These are phyloP conservation scores for Lampris megalopsis DNA, from an alignment of 2,113 vertebrate genomes.

Conservation along the genomic window DNA sequence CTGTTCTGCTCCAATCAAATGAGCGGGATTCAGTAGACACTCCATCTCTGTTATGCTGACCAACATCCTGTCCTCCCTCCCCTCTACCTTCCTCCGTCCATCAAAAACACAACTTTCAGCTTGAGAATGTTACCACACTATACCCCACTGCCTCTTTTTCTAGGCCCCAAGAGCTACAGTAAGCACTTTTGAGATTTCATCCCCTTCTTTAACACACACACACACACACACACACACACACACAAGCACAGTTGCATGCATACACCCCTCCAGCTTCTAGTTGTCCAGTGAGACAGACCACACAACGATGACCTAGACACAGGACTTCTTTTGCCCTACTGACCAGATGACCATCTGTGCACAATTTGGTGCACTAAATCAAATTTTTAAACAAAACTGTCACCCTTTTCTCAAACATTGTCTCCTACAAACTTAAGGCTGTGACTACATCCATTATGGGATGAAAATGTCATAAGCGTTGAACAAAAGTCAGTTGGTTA, in stretches of 20 bases:
- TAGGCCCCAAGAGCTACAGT: constrained; percentile 74
- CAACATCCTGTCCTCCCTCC: neutral
- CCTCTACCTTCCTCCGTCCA: constrained; percentile 12
- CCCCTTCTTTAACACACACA: constrained; percentile 21
- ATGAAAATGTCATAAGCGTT: constrained; percentile 22
- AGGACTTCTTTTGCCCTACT: constrained; percentile 50
- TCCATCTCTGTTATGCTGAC: constrained; percentile 1
- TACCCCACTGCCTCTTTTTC: constrained; percentile 78
- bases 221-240: constrained; percentile 16
- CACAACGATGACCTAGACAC: constrained; percentile 45
- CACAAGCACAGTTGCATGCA: constrained; percentile 29
- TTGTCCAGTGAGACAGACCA: constrained; percentile 54
- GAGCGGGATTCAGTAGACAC: constrained; percentile 56
- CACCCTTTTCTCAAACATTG: constrained; percentile 35
- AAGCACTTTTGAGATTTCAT: constrained; percentile 74
- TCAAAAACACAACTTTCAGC: constrained; percentile 70
- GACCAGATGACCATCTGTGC: constrained; percentile 63
- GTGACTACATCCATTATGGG: constrained; percentile 50
- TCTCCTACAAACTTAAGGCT: constrained; percentile 44
- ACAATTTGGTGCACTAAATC: constrained; percentile 74
- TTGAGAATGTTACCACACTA: constrained; percentile 80
- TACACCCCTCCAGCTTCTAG: constrained; percentile 33
- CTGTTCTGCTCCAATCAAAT: constrained; percentile 59
- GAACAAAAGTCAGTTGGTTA: constrained; percentile 37
- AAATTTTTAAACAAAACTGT: constrained; percentile 53